phyloP scores from a whole-genome alignment of 2,113 vertebrate genomes.

The Scatophagus argus region DNA sequence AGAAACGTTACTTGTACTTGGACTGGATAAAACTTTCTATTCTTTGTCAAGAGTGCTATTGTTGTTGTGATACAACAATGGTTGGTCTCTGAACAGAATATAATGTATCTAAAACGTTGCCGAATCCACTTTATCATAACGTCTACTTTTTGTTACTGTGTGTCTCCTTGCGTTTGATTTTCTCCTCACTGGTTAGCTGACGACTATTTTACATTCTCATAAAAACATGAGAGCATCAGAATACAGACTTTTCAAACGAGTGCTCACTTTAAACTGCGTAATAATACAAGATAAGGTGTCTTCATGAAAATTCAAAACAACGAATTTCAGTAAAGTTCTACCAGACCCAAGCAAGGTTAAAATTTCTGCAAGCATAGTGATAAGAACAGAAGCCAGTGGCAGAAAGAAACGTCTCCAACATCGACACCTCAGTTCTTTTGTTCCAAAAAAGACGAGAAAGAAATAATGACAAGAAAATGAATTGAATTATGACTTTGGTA shows the following conservation, averaged over 20 bases:
- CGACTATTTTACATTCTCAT: neutral
- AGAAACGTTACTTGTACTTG: neutral
- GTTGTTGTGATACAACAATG: neutral
- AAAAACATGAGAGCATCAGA: neutral
- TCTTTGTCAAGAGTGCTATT: neutral
- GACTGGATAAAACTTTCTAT: neutral
- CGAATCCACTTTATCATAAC: neutral
- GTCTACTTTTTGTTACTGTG: neutral
- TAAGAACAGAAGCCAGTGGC: neutral
- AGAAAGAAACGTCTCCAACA: neutral
- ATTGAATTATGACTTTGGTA: neutral
- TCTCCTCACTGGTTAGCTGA: neutral
- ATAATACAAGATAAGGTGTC: neutral
- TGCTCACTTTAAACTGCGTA: neutral
- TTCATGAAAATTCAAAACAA: too few species aligned
- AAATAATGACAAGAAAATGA: too few species aligned
- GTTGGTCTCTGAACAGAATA: neutral
- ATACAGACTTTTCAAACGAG: neutral
- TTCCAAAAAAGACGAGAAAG: too few species aligned
- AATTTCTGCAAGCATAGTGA: too few species aligned
- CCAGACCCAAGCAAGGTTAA: neutral
- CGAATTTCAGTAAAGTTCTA: too few species aligned
- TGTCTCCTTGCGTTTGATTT: neutral
- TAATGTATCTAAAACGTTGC: too few species aligned
- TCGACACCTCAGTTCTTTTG: neutral